Percentiles rank a stretch among this genome's conserved stretches.
These are phyloP conservation scores for Ruditapes philippinarum DNA, from an alignment of 1,140 invertebrate genomes.

Conservation along the genomic window DNA sequence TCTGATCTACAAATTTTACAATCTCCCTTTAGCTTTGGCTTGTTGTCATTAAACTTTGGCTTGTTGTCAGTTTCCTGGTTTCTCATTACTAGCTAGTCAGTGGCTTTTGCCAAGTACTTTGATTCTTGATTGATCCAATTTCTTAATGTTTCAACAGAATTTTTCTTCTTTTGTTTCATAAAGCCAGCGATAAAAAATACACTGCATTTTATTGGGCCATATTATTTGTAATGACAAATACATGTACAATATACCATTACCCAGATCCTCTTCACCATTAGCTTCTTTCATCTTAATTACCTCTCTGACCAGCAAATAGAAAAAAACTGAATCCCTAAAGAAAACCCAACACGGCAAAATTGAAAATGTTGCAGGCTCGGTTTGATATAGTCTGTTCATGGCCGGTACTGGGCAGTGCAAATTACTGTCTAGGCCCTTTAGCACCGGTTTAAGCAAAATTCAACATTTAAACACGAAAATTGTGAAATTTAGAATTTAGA, in stretches of 20 bases:
- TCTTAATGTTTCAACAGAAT: slow-evolving; percentile 26
- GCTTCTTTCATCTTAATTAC: slow-evolving; percentile 22
- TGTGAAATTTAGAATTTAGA: too few relatives aligned
- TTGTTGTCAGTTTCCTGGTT: not conserved
- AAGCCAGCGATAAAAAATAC: not conserved
- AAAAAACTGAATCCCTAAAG: too few relatives aligned
- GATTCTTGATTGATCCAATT: not conserved
- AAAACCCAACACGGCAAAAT: too few relatives aligned
- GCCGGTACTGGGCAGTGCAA: too few relatives aligned
- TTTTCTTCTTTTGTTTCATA: not conserved
- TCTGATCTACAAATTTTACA: not conserved
- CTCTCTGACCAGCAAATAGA: slow-evolving; percentile 1
- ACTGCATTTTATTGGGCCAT: not conserved
- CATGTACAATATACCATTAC: slow-evolving; percentile 11
- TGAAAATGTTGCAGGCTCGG: too few relatives aligned
- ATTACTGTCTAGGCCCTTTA: too few relatives aligned
- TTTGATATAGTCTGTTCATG: too few relatives aligned
- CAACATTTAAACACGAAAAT: too few relatives aligned
- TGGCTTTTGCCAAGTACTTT: not conserved
- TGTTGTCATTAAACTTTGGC: not conserved
- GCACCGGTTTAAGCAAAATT: too few relatives aligned
- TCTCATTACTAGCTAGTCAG: not conserved
- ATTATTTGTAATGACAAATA: slow-evolving; percentile 17
- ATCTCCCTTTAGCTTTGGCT: not conserved
- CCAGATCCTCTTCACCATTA: not conserved